Conservation (phyloP, 1,140 invertebrate genomes). For the Magallana ariakensis region DNA sequence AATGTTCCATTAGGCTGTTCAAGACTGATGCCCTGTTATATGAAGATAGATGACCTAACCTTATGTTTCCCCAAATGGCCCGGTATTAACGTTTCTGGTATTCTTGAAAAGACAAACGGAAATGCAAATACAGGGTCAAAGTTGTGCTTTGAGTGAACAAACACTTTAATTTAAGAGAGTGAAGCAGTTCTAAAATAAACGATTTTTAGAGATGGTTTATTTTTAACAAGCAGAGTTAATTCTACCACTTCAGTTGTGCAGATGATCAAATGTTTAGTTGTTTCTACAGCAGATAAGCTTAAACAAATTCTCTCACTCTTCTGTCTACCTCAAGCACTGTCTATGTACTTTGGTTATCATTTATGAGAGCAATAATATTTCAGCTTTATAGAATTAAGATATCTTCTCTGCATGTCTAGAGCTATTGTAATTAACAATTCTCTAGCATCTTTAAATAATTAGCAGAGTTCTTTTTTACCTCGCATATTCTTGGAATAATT, state of each 20-base stretch:
- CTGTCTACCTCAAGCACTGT: background rate
- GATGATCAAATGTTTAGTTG: conserved; percentile 3
- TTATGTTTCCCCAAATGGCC: background rate
- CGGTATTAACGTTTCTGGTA: background rate
- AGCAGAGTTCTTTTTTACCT: conserved; percentile 61
- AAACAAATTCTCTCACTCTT: conserved; percentile 3
- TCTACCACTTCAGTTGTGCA: background rate
- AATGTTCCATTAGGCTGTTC: background rate
- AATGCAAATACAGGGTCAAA: background rate
- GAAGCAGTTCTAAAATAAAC: too few relatives aligned
- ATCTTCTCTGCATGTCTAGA: background rate
- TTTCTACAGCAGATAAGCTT: background rate
- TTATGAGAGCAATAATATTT: background rate
- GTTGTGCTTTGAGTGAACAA: background rate
- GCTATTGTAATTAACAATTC: conserved; percentile 13
- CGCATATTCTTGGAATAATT: conserved; percentile 76
- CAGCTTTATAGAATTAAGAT: background rate
- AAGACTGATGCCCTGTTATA: background rate
- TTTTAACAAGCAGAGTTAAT: too few relatives aligned
- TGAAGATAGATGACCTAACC: background rate
- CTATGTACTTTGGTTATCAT: conserved; percentile 33
- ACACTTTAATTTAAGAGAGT: too few relatives aligned
- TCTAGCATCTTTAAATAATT: background rate
- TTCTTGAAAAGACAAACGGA: background rate
- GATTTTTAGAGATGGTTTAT: too few relatives aligned